These are phyloP conservation scores for Pedionomus torquatus DNA, from an alignment of 2,113 vertebrate genomes.

Conservation along the genomic window DNA sequence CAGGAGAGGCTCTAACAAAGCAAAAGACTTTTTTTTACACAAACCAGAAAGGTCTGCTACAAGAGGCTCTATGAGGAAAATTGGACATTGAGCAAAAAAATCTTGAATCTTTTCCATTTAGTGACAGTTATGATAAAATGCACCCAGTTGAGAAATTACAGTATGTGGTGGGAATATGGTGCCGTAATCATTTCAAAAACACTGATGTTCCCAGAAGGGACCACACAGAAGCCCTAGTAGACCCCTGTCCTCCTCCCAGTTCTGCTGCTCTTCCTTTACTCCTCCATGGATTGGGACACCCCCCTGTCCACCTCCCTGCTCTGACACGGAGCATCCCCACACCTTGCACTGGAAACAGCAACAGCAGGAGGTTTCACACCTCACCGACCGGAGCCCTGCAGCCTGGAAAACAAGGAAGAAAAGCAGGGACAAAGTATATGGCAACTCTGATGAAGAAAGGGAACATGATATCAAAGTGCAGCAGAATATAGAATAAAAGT, in stretches of 20 bases:
- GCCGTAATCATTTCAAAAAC: not conserved
- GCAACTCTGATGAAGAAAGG: not conserved
- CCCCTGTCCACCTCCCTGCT: fast-evolving
- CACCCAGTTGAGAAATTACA: not conserved
- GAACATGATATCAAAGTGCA: not conserved
- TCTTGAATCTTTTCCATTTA: not conserved
- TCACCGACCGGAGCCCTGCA: not conserved
- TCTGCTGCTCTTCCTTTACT: not conserved
- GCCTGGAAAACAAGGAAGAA: not conserved
- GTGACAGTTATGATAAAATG: not conserved
- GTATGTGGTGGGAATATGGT: fast-evolving
- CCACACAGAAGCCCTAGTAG: not conserved
- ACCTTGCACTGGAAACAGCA: not conserved
- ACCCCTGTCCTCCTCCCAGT: not conserved
- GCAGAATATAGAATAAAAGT: not conserved
- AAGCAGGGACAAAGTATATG: not conserved
- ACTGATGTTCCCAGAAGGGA: not conserved
- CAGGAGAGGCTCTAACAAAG: not conserved
- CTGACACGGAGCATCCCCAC: fast-evolving
- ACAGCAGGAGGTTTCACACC: not conserved
- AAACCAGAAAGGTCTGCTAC: not conserved
- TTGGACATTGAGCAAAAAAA: not conserved
- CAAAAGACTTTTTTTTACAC: not conserved
- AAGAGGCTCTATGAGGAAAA: not conserved
- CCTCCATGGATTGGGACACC: not conserved